Base-by-base conservation (phyloP, 2,888 invertebrate genomes). In the Heliconius sara region DNA sequence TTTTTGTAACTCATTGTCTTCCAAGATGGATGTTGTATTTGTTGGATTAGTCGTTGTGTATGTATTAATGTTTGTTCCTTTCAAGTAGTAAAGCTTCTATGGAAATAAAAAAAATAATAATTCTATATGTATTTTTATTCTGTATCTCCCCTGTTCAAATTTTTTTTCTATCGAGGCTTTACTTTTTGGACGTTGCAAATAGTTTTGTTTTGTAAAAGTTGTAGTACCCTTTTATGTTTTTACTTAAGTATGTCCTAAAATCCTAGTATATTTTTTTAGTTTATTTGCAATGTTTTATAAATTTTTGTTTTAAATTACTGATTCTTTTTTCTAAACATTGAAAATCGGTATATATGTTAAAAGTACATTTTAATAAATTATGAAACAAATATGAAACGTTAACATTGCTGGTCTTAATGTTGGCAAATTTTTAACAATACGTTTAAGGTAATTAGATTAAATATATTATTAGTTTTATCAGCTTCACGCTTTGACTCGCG, bases 1-100 rank as follows among this genome's bases (percentile, higher is more conserved):
- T 34, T 73, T 52, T 34, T 25, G 34, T 73, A 73, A 73, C n/a
- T 73, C 16, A 60, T 60, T 60, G 73, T 73, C 73, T 73, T 73
- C 73, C 73, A 72, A 73, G 34, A 25, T 60, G 13, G 34, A 60
- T 73, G 73, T 73, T 60, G 73, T 60, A 12, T 60, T 34, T 19
- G n/a, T 60, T 60, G 60, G n/a, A 39, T 72, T 47, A 68, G 39
- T 43, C 4, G 57, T 72, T 72, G 30, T 73, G 16, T 73, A 60
- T 60, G 22, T 70, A 70, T 43, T 74, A 76, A 43, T 77, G n/a
- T 79, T 78, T 78, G 65, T 71, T 75, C 77, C 34, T 78, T 70
- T 76, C 52, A 80, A 39, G 81, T 80, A 83, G 85, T 84, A 84
- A 85, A 85, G 85, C 85, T 85, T 85, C 85, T 81, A 83, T 82